phyloP scores from a whole-genome alignment of 2,797 vertebrate genomes.

The Stomatorhinus walkeri region DNA sequence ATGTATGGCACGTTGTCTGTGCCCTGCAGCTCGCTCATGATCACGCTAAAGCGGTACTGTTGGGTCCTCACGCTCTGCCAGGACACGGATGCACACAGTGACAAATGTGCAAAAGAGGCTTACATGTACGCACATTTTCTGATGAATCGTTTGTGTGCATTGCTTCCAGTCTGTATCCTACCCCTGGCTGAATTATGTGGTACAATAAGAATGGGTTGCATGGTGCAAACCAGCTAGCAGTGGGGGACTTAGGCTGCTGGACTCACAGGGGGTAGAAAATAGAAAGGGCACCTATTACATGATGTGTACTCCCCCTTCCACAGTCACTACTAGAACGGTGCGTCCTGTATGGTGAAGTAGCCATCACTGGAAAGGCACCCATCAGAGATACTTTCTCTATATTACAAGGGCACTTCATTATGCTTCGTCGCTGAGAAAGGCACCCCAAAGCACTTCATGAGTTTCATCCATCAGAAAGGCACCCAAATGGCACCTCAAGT shows the following conservation, averaged over 20 bases:
- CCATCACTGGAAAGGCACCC: neutral
- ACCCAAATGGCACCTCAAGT: neutral
- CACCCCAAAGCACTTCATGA: neutral
- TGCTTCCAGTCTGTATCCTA: neutral
- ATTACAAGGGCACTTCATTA: neutral
- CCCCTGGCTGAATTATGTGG: neutral
- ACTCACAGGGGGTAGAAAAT: neutral
- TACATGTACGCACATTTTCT: neutral
- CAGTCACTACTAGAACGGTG: neutral
- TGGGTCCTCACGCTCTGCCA: conserved; percentile 77
- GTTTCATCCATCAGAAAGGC: neutral
- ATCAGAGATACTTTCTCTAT: neutral
- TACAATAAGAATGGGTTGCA: neutral
- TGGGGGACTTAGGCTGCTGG: neutral
- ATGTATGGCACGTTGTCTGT: conserved; percentile 88
- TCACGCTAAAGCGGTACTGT: conserved; percentile 92
- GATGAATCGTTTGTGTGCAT: neutral
- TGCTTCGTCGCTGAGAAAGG: neutral
- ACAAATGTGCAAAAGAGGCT: neutral
- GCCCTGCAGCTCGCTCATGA: conserved; percentile 82
- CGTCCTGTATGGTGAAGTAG: neutral
- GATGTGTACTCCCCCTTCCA: neutral
- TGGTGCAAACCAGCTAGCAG: neutral
- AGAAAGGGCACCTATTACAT: neutral
- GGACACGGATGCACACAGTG: neutral